These are phyloP conservation scores for Sclerodermus sp. DNA, from an alignment of 2,888 invertebrate species.

Conservation along the genomic window DNA sequence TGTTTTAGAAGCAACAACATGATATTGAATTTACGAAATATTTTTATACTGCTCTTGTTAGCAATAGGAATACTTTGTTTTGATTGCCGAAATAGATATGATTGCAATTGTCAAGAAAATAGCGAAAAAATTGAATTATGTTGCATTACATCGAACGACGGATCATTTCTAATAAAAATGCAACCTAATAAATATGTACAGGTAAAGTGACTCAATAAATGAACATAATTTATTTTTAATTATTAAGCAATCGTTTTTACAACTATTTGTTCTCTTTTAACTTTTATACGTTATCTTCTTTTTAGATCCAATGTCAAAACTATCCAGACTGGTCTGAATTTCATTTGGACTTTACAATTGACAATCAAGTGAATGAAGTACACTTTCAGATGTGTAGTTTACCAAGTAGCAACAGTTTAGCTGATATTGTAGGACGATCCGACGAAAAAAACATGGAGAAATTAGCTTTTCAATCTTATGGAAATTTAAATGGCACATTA, in stretches of 20 bases:
- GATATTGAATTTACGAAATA: too few species aligned
- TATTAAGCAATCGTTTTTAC: background rate
- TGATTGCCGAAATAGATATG: background rate
- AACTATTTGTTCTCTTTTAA: background rate
- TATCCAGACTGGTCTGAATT: slow-evolving; percentile 31
- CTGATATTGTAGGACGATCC: too few species aligned
- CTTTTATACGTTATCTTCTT: too few species aligned
- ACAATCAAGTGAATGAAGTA: slow-evolving; percentile 13
- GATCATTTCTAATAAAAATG: slow-evolving; percentile 27
- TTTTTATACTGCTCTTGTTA: background rate
- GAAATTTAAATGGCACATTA: slow-evolving; percentile 40
- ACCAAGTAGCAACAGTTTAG: too few species aligned
- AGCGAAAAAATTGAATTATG: slow-evolving; percentile 23
- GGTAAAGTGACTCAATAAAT: slow-evolving; percentile 12
- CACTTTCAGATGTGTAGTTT: slow-evolving; percentile 28
- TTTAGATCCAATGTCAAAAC: slow-evolving; percentile 26
- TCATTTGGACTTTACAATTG: slow-evolving; percentile 16
- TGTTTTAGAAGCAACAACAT: too few species aligned
- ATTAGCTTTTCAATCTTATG: slow-evolving; percentile 28
- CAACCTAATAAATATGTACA: slow-evolving; percentile 18
- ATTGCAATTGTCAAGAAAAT: slow-evolving; percentile 16
- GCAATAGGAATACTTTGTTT: slow-evolving; percentile 3
- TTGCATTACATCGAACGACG: slow-evolving; percentile 20
- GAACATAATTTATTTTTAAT: background rate
- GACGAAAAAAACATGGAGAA: slow-evolving; percentile 11